phyloP scores from a whole-genome alignment of 2,888 invertebrate genomes.

The Ctena decussata region DNA sequence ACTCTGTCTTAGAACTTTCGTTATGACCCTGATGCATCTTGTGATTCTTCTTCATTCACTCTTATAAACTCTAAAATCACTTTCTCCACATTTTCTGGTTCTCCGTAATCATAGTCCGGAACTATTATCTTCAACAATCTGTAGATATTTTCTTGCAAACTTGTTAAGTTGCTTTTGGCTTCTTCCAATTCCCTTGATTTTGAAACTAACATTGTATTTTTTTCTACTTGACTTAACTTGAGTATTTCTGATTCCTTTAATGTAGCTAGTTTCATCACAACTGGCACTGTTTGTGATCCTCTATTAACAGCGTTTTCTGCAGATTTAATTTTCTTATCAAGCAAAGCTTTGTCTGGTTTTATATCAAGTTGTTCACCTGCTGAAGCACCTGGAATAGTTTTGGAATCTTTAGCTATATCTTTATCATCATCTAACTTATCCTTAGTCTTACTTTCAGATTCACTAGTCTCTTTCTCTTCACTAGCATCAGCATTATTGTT shows the following conservation, averaged over 20 bases:
- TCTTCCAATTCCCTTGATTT: slow-evolving; percentile 51
- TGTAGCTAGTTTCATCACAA: slow-evolving; percentile 50
- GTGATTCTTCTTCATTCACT: slow-evolving; percentile 62
- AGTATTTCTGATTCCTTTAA: slow-evolving; percentile 45
- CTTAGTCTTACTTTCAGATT: background rate
- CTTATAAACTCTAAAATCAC: slow-evolving; percentile 76
- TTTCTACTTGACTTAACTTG: slow-evolving; percentile 51
- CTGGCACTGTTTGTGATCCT: slow-evolving; percentile 51
- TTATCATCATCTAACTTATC: background rate
- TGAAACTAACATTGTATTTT: slow-evolving; percentile 38
- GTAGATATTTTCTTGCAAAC: slow-evolving; percentile 72
- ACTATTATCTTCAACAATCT: slow-evolving; percentile 75
- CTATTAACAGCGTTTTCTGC: slow-evolving; percentile 31
- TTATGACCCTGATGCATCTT: background rate
- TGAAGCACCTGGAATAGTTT: background rate
- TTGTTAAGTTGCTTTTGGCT: slow-evolving; percentile 44
- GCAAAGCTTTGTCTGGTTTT: background rate
- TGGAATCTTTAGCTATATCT: too few relatives aligned
- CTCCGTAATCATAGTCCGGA: slow-evolving; percentile 73
- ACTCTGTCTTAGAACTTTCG: too few relatives aligned
- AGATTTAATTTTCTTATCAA: background rate
- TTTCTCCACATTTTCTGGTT: slow-evolving; percentile 75
- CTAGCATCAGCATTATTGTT: background rate
- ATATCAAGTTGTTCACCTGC: background rate
- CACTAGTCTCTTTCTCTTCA: background rate